Evolutionary conservation across 2,888 invertebrate genomes (phyloP), one percentile per base, ranked within the genome.

Genomic region (Megastigmus dorsalis): DNA sequence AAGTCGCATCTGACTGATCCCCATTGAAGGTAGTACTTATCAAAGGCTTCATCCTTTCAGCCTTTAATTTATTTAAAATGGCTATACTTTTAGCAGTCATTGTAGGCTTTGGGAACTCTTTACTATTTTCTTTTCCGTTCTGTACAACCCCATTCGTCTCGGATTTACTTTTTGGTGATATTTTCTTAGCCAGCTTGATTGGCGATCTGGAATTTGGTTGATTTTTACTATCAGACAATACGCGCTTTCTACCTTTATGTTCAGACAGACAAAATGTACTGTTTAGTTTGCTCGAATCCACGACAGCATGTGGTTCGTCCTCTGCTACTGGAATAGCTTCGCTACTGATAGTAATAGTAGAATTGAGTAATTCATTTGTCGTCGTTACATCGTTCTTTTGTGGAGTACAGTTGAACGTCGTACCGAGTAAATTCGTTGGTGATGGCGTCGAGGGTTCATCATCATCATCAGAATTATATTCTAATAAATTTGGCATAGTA

Each of bases 51-150:
- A 78, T 41, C 68, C 79, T 82, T 6, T 84, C 84, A 18, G 79
- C 79, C 71, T 86, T 88, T 15, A 88, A 62, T 77, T 83, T 86
- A 73, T 88, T 87, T 43, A 88, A 73, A 79, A 87, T 84, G 7
- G 86, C 85, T 7, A 86, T 76, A 74, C 84, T 86, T 66, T 85
- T 88, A 9, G 85, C 86, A 43, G 83, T 87, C 84, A 88, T 86
- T 7, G 75, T 74, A 5, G 77, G 55, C 48, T 78, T 70, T 48
- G 79, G 73, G 5, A 74, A 67, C 3, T 74, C 78, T 72, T 83
- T 81, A 33, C 33, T 82, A 69, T 86, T 87, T 65, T 87, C 87
- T 62, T 87, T 86, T 3, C 82, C 85, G 10, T 74, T 52, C 45
- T 76, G 18, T 43, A 60, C 23, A 15, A 69, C 41, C 38, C 63